phyloP scores from a whole-genome alignment of 2,797 vertebrate species.

The Menidia menidia region DNA sequence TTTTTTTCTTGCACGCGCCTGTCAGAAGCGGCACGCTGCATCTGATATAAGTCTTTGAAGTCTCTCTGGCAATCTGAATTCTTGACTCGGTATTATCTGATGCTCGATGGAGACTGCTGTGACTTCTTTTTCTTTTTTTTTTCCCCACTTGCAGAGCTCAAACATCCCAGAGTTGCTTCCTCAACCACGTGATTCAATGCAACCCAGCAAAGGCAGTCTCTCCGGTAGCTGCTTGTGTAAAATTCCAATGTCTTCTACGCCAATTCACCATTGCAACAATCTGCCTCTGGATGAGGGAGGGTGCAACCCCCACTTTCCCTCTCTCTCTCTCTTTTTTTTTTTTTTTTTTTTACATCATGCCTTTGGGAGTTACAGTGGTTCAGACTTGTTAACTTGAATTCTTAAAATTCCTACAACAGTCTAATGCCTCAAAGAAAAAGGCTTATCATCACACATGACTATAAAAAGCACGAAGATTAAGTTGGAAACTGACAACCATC shows the following conservation, averaged over 20 bases:
- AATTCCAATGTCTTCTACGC: slow-evolving; percentile 19
- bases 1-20: slow-evolving; percentile 13
- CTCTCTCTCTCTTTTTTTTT: neutral
- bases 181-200: neutral
- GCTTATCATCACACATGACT: slow-evolving; percentile 78
- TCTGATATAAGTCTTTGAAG: slow-evolving; percentile 23
- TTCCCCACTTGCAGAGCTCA: neutral
- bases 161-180: slow-evolving; percentile 5
- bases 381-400: slow-evolving; percentile 80
- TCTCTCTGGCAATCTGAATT: slow-evolving; percentile 6
- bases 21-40: slow-evolving; percentile 1
- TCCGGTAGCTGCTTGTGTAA: neutral
- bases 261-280: slow-evolving; percentile 27
- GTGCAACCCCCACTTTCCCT: neutral
- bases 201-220: neutral
- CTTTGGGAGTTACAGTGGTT: slow-evolving; percentile 73
- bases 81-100: slow-evolving; percentile 12
- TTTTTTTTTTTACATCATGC: slow-evolving; percentile 48
- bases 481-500: slow-evolving; percentile 42
- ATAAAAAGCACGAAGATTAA: slow-evolving; percentile 61
- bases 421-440: slow-evolving; percentile 70
- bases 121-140: slow-evolving; percentile 1
- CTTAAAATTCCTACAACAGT: slow-evolving; percentile 77
- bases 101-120: slow-evolving; percentile 17
- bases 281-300: slow-evolving; percentile 1